Evolutionary conservation across 2,113 vertebrate genomes (phyloP).

Genomic region (Cardinalis cardinalis): DNA sequence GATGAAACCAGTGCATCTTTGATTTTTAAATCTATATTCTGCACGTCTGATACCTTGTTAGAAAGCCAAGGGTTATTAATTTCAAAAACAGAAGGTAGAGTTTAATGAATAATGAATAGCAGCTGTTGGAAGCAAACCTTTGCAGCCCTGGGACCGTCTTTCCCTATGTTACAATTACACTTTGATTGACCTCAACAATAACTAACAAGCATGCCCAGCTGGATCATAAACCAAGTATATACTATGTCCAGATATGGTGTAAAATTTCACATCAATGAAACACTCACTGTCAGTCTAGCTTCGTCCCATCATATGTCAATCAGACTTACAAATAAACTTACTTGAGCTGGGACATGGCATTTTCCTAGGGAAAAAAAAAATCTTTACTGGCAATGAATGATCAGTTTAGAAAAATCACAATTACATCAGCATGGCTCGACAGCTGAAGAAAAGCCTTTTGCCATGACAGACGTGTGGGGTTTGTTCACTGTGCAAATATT

Average conservation of each 20-base stretch:
- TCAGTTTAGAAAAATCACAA: not conserved
- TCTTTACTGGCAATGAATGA: not conserved
- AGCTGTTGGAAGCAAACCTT: constrained; percentile 64
- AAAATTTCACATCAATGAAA: constrained; percentile 64
- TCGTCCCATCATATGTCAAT: not conserved
- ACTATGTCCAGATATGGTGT: constrained; percentile 53
- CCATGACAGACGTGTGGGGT: not conserved
- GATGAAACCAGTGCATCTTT: constrained; percentile 24
- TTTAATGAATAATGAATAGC: constrained; percentile 66
- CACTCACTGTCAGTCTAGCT: constrained; percentile 31
- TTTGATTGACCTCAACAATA: constrained; percentile 70
- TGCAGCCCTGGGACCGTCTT: constrained; percentile 40
- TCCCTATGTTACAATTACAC: constrained; percentile 66
- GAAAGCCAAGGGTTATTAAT: constrained; percentile 61
- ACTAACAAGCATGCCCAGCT: constrained; percentile 61
- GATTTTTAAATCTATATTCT: constrained; percentile 39
- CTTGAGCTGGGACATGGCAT: not conserved
- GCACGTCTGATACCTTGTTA: constrained; percentile 34
- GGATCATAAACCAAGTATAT: constrained; percentile 54
- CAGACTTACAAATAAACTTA: constrained; percentile 27
- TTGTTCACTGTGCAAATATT: not conserved
- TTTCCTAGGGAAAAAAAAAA: not conserved
- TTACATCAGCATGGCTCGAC: rapidly evolving
- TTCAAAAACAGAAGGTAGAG: constrained; percentile 61
- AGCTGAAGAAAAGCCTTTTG: not conserved